Conservation (phyloP, 2,797 vertebrate genomes). For the Sebastes diploproa region DNA sequence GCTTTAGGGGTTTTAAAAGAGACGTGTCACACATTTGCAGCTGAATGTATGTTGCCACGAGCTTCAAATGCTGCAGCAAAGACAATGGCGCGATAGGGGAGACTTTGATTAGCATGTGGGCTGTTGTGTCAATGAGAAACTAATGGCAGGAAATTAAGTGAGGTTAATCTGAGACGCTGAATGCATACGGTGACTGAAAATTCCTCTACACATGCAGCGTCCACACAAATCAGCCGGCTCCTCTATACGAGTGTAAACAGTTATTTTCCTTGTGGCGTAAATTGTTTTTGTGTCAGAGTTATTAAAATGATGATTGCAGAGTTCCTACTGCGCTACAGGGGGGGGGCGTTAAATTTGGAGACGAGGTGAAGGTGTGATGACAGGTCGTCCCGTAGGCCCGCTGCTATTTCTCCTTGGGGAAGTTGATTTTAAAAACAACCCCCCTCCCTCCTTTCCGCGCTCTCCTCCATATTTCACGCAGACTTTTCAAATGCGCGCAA, state of each 20-base stretch:
- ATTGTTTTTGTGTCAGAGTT: constrained; percentile 12
- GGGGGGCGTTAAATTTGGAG: constrained; percentile 50
- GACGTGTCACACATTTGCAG: constrained; percentile 23
- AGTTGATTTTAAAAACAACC: constrained; percentile 44
- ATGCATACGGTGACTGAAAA: not conserved
- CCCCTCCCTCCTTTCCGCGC: not conserved
- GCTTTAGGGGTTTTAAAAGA: constrained; percentile 31
- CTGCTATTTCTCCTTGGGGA: constrained; percentile 52
- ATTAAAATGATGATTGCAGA: constrained; percentile 48
- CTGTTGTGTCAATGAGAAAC: not conserved
- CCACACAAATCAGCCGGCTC: not conserved
- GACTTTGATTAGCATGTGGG: constrained; percentile 12
- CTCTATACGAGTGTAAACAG: not conserved
- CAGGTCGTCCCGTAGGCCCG: constrained; percentile 44
- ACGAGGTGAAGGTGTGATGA: constrained; percentile 41
- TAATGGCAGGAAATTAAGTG: not conserved
- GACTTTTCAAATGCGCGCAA: constrained; percentile 57
- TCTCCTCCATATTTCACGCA: constrained; percentile 57
- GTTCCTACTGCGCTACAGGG: constrained; percentile 13
- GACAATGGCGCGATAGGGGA: not conserved
- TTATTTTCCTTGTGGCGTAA: not conserved
- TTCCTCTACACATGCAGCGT: not conserved
- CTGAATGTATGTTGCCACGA: constrained; percentile 4
- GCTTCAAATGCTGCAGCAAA: not conserved
- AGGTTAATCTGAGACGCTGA: not conserved